These are phyloP conservation scores for Labrus mixtus DNA, from an alignment of 2,113 vertebrate genomes.

Conservation along the genomic window DNA sequence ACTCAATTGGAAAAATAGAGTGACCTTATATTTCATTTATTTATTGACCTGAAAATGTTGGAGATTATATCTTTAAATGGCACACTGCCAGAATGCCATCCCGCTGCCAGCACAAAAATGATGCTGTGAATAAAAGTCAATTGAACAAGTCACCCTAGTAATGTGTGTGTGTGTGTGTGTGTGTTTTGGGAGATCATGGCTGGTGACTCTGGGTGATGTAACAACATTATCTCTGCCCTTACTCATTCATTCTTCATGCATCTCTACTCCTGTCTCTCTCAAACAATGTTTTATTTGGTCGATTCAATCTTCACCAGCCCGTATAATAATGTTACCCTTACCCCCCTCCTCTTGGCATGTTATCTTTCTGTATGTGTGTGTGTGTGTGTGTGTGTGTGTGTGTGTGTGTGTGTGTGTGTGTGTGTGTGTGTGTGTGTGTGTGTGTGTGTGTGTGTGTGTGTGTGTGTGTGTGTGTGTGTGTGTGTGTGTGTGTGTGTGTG, in stretches of 20 bases:
- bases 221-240: constrained; percentile 44
- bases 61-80: constrained; percentile 1
- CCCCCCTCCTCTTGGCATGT: background rate
- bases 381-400: too few relatives aligned
- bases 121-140: constrained; percentile 26
- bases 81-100: background rate
- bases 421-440: too few relatives aligned
- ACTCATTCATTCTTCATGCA: constrained; percentile 22
- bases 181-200: constrained; percentile 10
- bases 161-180: constrained; percentile 5
- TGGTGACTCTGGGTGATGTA: constrained; percentile 50
- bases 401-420: too few relatives aligned
- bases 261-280: constrained; percentile 4
- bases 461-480: too few relatives aligned
- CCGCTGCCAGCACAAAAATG: background rate
- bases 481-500: too few relatives aligned
- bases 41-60: constrained; percentile 2
- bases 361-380: constrained; percentile 8
- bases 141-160: constrained; percentile 25
- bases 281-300: constrained; percentile 33
- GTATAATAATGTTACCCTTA: constrained; percentile 23
- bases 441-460: too few relatives aligned
- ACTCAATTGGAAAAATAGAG: background rate
- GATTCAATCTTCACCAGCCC: constrained; percentile 27
- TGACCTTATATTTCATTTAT: background rate